Base-by-base conservation (phyloP, 2,888 invertebrate genomes). In the Thymelicus sylvestris region DNA sequence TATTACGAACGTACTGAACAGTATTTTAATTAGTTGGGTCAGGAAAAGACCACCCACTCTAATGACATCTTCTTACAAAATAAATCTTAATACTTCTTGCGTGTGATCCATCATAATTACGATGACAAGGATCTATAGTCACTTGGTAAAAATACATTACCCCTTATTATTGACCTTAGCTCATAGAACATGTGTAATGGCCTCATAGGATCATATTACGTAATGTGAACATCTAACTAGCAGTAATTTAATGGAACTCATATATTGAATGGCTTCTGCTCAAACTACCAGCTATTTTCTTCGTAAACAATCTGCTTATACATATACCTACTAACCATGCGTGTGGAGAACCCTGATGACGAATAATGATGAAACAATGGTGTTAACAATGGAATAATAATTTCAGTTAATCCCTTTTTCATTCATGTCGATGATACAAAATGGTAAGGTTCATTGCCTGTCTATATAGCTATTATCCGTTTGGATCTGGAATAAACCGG, bases 81-180 rank as follows among this genome's bases (percentile, higher is more conserved):
- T 52, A 52, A 73, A 75, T 74, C 72, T 73, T 73, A 69, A 73
- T 67, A 68, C 39, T 64, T 66, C 62, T 67, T 24, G 52, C 55
- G 55, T 24, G 63, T 63, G 67, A 73, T 77, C 61, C 66, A 66
- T 77, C 74, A 75, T 72, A 74, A 75, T 74, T 74, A 73, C 44
- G 48, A n/a, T 71, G 24, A 67, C 67, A 63, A 31, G 48, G 66
- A 65, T 67, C 67, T 73, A 52, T 63, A 73, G 62, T 55, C 70
- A 72, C 52, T 19, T 6, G 41, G 44, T 57, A 44, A 66, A 66
- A 59, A 31, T 57, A 57, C 31, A 57, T 57, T 57, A 57, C 57
- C 31, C 12, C 31, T 10, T 52, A 59, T 60, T 48, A 39, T 60
- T 60, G 47, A 19, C 59, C 55, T 13, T 44, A 55, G 47, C 44